Conservation (phyloP, 2,113 vertebrate species). For the Phyllopteryx taeniolatus region DNA sequence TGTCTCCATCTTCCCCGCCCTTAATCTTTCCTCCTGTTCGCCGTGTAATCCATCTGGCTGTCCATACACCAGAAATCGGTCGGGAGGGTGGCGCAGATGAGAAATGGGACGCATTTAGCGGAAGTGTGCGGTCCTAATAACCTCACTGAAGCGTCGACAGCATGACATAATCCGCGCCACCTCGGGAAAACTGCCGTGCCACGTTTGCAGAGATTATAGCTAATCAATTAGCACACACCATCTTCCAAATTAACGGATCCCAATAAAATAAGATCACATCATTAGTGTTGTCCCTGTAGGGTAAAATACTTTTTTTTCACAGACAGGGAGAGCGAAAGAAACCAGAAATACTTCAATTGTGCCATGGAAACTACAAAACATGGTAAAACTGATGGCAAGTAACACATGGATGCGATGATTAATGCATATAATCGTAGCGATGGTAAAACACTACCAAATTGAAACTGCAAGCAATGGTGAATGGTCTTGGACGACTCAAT, state of each 20-base stretch:
- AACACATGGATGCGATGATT: too few relatives aligned
- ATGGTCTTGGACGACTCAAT: too few relatives aligned
- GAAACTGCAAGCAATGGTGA: too few relatives aligned
- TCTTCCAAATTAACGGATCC: constrained; percentile 47
- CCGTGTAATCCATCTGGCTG: constrained; percentile 37
- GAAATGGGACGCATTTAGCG: constrained; percentile 24
- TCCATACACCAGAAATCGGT: constrained; percentile 41
- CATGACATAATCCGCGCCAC: constrained; percentile 23
- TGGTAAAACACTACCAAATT: too few relatives aligned
- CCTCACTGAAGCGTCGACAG: neutral
- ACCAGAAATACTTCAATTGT: neutral
- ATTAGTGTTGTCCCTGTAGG: neutral
- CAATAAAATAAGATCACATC: constrained; percentile 17
- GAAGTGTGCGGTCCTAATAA: constrained; percentile 22
- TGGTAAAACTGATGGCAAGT: too few relatives aligned
- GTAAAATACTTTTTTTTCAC: too few relatives aligned
- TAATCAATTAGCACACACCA: constrained; percentile 45
- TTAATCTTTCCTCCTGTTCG: constrained; percentile 38
- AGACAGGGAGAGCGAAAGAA: neutral
- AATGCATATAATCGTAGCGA: too few relatives aligned
- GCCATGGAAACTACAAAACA: too few relatives aligned
- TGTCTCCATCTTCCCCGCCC: constrained; percentile 28
- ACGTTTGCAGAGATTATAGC: constrained; percentile 41
- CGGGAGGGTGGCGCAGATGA: constrained; percentile 35
- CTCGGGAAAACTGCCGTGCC: constrained; percentile 26